These are phyloP conservation scores for Pyrrhura leucotis DNA, from an alignment of 2,797 vertebrate genomes.

Conservation along the genomic window DNA sequence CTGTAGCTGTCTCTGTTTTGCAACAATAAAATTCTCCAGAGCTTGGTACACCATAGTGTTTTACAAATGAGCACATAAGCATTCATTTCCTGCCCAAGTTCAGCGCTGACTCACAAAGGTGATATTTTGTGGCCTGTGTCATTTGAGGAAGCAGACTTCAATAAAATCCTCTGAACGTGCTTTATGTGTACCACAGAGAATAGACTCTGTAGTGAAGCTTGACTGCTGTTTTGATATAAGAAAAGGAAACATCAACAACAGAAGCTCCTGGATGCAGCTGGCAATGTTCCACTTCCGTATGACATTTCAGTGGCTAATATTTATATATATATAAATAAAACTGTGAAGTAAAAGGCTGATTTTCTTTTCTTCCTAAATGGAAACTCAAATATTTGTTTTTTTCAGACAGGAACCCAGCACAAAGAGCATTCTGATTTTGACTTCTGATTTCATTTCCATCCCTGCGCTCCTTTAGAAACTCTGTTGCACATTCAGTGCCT, in stretches of 20 bases:
- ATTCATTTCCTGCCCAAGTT: neutral
- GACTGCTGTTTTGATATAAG: neutral
- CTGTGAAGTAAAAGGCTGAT: neutral
- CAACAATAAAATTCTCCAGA: neutral
- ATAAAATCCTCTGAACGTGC: rapidly evolving
- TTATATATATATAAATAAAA: neutral
- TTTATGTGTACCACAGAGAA: neutral
- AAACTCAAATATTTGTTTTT: neutral
- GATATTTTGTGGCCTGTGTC: neutral
- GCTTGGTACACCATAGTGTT: rapidly evolving
- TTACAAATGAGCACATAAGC: neutral
- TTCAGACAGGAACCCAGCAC: neutral
- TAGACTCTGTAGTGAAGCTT: neutral
- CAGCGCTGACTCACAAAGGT: neutral
- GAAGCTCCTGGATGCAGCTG: neutral
- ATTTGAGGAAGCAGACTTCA: neutral
- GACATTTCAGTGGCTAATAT: neutral
- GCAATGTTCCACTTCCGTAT: neutral
- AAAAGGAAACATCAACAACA: neutral
- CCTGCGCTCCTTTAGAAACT: neutral
- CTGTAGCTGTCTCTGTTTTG: neutral
- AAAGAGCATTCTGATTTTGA: neutral
- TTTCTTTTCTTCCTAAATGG: neutral
- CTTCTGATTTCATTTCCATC: neutral
- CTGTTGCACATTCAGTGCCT: neutral